These are phyloP conservation scores for Drosophila silvestris DNA, from an alignment of 2,888 invertebrate species.

Conservation along the genomic window DNA sequence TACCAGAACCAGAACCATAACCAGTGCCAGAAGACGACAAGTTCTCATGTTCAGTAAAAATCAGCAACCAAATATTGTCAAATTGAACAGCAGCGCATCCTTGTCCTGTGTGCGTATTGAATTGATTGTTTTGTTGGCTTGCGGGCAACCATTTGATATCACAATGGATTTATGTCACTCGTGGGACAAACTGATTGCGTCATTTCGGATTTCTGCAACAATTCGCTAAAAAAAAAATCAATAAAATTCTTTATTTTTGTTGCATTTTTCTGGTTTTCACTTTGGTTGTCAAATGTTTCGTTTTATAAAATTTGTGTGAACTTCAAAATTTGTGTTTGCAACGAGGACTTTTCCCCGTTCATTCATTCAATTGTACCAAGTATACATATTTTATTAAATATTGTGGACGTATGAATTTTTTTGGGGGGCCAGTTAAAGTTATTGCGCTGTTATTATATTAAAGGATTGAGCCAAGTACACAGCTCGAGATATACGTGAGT, in stretches of 20 bases:
- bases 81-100: slow-evolving; percentile 44
- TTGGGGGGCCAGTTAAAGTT: slow-evolving; percentile 6
- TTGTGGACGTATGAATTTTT: slow-evolving; percentile 10
- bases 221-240: slow-evolving; percentile 39
- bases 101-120: slow-evolving; percentile 34
- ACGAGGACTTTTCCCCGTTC: slow-evolving; percentile 27
- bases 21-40: slow-evolving; percentile 5
- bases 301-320: slow-evolving; percentile 33
- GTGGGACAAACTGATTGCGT: slow-evolving; percentile 69
- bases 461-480: slow-evolving; percentile 11
- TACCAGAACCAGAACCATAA: not conserved
- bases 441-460: slow-evolving; percentile 15
- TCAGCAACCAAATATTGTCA: slow-evolving; percentile 37
- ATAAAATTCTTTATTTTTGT: slow-evolving; percentile 31
- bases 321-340: slow-evolving; percentile 33
- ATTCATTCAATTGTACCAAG: slow-evolving; percentile 30
- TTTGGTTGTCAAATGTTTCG: slow-evolving; percentile 32
- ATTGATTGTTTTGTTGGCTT: slow-evolving; percentile 43
- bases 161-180: slow-evolving; percentile 76
- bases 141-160: slow-evolving; percentile 37
- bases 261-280: slow-evolving; percentile 17
- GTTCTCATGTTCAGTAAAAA: slow-evolving; percentile 5
- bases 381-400: slow-evolving; percentile 16
- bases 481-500: slow-evolving; percentile 19
- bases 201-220: slow-evolving; percentile 71